These are phyloP conservation scores for Stichodactyla mertensii DNA, from an alignment of 64 coral and sea anemone species.

Conservation along the genomic window DNA sequence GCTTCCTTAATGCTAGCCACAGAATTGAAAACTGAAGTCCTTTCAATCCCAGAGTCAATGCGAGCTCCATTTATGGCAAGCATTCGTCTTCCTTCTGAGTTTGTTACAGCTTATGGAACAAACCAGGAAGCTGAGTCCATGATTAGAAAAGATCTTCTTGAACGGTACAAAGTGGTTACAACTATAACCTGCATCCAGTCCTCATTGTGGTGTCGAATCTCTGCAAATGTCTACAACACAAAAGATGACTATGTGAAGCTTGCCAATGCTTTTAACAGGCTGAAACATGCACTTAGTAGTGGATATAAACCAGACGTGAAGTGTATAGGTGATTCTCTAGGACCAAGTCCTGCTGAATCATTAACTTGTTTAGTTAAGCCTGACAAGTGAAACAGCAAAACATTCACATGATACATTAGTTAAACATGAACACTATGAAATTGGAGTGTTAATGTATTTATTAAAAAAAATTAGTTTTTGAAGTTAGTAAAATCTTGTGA, in stretches of 20 bases:
- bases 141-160: slow-evolving; percentile 41
- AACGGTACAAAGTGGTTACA: slow-evolving; percentile 47
- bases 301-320: slow-evolving; percentile 35
- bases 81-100: slow-evolving; percentile 54
- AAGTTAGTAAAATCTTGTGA: too few species aligned
- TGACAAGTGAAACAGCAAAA: neutral
- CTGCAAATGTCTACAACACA: slow-evolving; percentile 63
- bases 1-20: slow-evolving; percentile 66
- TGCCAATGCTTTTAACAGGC: slow-evolving; percentile 30
- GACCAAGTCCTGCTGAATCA: slow-evolving; percentile 6
- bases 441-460: too few species aligned
- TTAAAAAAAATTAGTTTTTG: too few species aligned
- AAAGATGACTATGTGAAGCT: slow-evolving; percentile 61
- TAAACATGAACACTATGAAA: too few species aligned
- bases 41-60: slow-evolving; percentile 61
- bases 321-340: neutral
- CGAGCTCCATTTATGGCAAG: slow-evolving; percentile 73
- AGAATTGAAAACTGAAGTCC: slow-evolving; percentile 68
- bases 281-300: slow-evolving; percentile 26
- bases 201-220: slow-evolving; percentile 80
- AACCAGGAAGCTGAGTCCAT: neutral
- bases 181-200: slow-evolving; percentile 57
- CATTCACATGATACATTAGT: too few species aligned
- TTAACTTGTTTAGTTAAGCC: neutral
- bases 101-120: slow-evolving; percentile 55